phyloP scores from a whole-genome alignment of 92 coral and sea anemone genomes.

The Zoanthus solanderi region DNA sequence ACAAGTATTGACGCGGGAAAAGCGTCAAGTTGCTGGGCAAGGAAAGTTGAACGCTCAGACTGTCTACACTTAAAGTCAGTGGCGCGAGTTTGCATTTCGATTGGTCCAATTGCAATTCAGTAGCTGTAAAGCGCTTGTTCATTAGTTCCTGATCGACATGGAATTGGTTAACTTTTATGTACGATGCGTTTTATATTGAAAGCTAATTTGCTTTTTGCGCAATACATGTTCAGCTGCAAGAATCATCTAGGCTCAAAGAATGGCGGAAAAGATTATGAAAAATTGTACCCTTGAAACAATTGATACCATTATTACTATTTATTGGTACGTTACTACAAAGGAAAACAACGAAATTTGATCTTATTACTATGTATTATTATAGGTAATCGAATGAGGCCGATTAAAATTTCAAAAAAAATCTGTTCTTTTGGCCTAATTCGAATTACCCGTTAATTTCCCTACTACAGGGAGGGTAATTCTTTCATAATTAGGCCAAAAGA shows the following conservation, averaged over 20 bases:
- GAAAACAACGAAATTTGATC: background rate
- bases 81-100: background rate
- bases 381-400: too few relatives aligned
- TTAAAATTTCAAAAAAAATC: too few relatives aligned
- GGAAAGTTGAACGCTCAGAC: slow-evolving; percentile 42
- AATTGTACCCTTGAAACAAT: background rate
- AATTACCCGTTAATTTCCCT: too few relatives aligned
- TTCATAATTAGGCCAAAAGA: too few relatives aligned
- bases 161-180: slow-evolving; percentile 24
- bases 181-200: slow-evolving; percentile 25
- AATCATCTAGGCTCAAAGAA: slow-evolving; percentile 16
- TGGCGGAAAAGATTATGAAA: slow-evolving; percentile 28
- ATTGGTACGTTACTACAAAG: background rate
- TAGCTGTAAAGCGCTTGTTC: background rate
- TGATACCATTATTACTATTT: background rate
- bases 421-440: too few relatives aligned
- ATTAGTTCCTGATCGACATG: background rate
- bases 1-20: slow-evolving; percentile 48
- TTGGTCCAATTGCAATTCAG: background rate
- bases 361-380: background rate
- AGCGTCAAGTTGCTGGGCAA: slow-evolving; percentile 21
- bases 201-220: slow-evolving; percentile 21
- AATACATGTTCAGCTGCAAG: slow-evolving; percentile 4
- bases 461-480: too few relatives aligned
- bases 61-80: slow-evolving; percentile 23